phyloP scores from a whole-genome alignment of 2,888 invertebrate species.

The Allophyes oxyacanthae region DNA sequence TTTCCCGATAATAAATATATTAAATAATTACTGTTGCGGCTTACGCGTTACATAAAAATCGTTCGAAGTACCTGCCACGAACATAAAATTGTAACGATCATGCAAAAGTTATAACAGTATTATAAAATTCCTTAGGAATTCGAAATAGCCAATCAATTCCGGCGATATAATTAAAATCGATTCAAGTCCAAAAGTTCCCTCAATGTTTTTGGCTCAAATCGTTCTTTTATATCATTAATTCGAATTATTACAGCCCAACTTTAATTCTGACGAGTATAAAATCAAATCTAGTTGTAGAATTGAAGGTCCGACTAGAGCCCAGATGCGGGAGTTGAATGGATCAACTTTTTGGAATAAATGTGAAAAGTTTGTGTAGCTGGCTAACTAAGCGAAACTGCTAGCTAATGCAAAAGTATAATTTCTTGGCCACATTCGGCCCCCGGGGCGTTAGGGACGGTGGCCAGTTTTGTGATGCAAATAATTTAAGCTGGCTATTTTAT shows the following conservation, averaged over 20 bases:
- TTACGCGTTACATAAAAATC: neutral
- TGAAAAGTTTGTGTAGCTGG: conserved; percentile 70
- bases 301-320: conserved; percentile 34
- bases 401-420: conserved; percentile 78
- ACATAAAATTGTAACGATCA: neutral
- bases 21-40: too few relatives aligned
- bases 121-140: conserved; percentile 3
- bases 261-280: conserved; percentile 58
- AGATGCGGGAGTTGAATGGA: conserved; percentile 55
- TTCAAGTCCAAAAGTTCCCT: conserved; percentile 44
- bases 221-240: conserved; percentile 58
- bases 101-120: conserved; percentile 6
- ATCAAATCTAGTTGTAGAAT: conserved; percentile 59
- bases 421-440: conserved; percentile 66
- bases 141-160: conserved; percentile 31
- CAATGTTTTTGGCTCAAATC: conserved; percentile 46
- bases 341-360: conserved; percentile 78
- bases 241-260: conserved; percentile 57
- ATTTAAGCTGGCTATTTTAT: conserved; percentile 62
- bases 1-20: too few relatives aligned
- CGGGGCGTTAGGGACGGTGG: conserved; percentile 46
- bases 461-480: conserved; percentile 67
- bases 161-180: conserved; percentile 43
- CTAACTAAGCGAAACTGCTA: conserved; percentile 77
- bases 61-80: neutral